Evolutionary conservation across 1,140 invertebrate species (phyloP).

Genomic region (Teleogryllus occipitalis): DNA sequence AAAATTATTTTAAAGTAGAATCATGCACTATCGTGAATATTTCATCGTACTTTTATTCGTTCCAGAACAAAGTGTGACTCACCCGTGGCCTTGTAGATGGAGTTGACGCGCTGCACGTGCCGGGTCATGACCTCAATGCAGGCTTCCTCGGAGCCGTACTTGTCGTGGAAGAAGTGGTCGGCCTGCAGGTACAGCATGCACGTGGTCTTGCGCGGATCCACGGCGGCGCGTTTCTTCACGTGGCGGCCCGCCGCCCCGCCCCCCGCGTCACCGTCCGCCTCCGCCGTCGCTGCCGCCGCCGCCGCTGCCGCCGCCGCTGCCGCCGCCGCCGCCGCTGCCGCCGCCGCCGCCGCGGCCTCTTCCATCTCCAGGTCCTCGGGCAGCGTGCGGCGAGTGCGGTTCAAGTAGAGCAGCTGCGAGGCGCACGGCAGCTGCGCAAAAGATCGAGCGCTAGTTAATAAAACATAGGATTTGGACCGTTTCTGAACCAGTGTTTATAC

Average conservation of each 20-base stretch:
- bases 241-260: not conserved
- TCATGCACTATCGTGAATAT: too few relatives aligned
- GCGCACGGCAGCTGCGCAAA: conserved; percentile 36
- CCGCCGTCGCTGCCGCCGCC: not conserved
- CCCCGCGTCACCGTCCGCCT: not conserved
- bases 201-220: conserved; percentile 61
- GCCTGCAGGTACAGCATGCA: conserved; percentile 88
- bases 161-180: conserved; percentile 87
- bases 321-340: not conserved
- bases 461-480: too few relatives aligned
- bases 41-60: too few relatives aligned
- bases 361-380: conserved; percentile 15
- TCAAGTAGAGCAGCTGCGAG: conserved; percentile 46
- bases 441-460: too few relatives aligned
- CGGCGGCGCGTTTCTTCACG: conserved; percentile 54
- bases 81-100: conserved; percentile 86
- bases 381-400: not conserved
- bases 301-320: not conserved
- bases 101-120: conserved; percentile 87
- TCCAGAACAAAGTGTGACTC: conserved; percentile 27
- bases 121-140: conserved; percentile 92
- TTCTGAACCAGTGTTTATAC: too few relatives aligned
- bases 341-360: conserved; percentile 11
- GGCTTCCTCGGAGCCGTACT: conserved; percentile 85
- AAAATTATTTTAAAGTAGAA: too few relatives aligned